These are phyloP conservation scores for Rosalia funebris DNA, from an alignment of 2,888 invertebrate genomes.

Conservation along the genomic window DNA sequence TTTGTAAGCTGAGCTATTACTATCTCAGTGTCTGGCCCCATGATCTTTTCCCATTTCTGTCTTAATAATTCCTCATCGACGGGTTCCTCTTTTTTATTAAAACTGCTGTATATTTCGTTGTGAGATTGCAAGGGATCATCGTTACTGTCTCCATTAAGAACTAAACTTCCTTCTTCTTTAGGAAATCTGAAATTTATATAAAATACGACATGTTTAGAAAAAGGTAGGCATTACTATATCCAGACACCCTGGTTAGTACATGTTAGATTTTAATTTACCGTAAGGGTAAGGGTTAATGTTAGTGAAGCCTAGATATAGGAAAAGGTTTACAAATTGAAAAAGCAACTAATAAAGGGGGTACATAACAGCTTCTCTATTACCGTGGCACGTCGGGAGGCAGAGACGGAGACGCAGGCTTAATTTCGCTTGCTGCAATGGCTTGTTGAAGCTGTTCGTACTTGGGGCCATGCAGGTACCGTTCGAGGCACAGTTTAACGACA, in stretches of 20 bases:
- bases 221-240: constrained; percentile 43
- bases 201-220: constrained; percentile 53
- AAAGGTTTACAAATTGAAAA: constrained; percentile 47
- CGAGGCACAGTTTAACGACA: constrained; percentile 87
- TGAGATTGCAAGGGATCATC: constrained; percentile 56
- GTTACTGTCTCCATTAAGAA: constrained; percentile 50
- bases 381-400: constrained; percentile 68
- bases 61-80: constrained; percentile 79
- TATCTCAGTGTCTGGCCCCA: constrained; percentile 81
- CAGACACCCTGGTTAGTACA: constrained; percentile 52
- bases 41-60: constrained; percentile 84
- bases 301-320: constrained; percentile 41
- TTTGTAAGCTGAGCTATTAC: constrained; percentile 85
- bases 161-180: constrained; percentile 59
- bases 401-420: constrained; percentile 69
- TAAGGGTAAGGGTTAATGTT: constrained; percentile 42
- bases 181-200: constrained; percentile 63
- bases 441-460: constrained; percentile 89
- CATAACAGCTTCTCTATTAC: constrained; percentile 59
- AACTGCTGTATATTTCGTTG: constrained; percentile 55
- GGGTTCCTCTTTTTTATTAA: constrained; percentile 51
- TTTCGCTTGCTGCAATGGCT: constrained; percentile 85
- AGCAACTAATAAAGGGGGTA: constrained; percentile 52
- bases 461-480: constrained; percentile 89
- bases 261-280: constrained; percentile 45